Evolutionary conservation across 53 echinoderm and acorn worm genomes (phyloP), one percentile per base, ranked within the genome.

Genomic region (Crossaster papposus): DNA sequence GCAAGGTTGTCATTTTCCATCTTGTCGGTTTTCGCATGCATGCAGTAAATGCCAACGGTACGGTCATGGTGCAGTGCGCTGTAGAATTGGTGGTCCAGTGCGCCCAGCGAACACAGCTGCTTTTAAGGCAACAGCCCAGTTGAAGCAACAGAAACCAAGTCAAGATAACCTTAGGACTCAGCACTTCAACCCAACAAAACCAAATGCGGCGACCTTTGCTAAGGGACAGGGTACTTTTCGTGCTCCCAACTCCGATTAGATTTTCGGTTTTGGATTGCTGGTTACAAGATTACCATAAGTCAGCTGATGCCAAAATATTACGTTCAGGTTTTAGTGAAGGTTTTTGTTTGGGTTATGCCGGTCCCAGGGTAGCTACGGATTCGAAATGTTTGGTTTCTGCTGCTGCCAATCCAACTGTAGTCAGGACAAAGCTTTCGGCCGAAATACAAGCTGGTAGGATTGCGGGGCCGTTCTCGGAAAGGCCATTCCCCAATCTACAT

Each of bases 381-480:
- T 75, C 86, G 0, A 14, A 55, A 8, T 86, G 86, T 76, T 55
- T 86, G 10, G 6, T 14, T 4, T 86, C 53, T 2, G 86, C 86
- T 2, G 14, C 26, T 20, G n/a, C 2, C 0, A 51, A 54, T 15
- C 35, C 76, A 30, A 17, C 29, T 18, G 75, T 76, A 8, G 58
- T 76, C 1, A 35, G 3, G 24, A 4, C 53, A n/a, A 86, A 75
- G 28, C 31, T 17, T 8, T 1, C 24, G 2, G 14, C 38, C 38
- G 85, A 84, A 84, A 84, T 84, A 44, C 36, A 12, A 18, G 4
- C 71, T 1, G 72, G 85, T 12, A 36, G 85, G 58, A 84, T 84
- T 44, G 85, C 52, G 3, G 76, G 75, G 17, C 54, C 86, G 2
- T 28, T 86, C 54, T 54, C 20, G 1, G 4, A n/a, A n/a, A n/a